These are phyloP conservation scores for Sparidentex hasta DNA, from an alignment of 2,797 vertebrate species.

Conservation along the genomic window DNA sequence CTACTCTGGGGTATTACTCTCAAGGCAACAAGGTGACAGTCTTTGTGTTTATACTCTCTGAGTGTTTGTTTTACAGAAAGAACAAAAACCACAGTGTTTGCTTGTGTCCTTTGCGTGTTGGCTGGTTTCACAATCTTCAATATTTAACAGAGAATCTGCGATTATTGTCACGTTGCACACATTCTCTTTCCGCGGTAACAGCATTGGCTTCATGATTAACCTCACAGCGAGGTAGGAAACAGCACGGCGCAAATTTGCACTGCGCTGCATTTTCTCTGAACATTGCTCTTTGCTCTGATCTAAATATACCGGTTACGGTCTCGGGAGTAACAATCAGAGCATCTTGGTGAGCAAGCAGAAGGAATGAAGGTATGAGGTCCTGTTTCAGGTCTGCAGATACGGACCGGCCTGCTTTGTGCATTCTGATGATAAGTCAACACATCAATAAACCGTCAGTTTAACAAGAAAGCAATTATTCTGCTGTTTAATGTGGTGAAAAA, in stretches of 20 bases:
- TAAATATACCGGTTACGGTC: conserved; percentile 39
- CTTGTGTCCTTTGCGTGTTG: background rate
- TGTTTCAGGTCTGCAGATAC: conserved; percentile 21
- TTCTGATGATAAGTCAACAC: conserved; percentile 17
- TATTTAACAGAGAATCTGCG: conserved; percentile 12
- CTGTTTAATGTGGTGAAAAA: background rate
- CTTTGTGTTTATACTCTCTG: background rate
- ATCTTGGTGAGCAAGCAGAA: conserved; percentile 33
- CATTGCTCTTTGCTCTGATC: conserved; percentile 59
- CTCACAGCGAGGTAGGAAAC: conserved; percentile 21
- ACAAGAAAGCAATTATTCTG: background rate
- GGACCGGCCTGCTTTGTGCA: background rate
- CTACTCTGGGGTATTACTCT: background rate
- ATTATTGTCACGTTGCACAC: conserved; percentile 11
- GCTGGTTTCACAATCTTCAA: conserved; percentile 18
- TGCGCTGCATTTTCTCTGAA: conserved; percentile 49
- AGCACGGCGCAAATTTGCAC: conserved; percentile 19
- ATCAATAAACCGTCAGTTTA: background rate
- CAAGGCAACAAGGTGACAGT: conserved; percentile 1
- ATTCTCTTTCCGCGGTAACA: conserved; percentile 5
- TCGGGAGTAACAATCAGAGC: conserved; percentile 25
- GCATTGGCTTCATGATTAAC: conserved; percentile 60
- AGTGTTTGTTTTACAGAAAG: conserved; percentile 27
- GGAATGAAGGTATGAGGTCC: background rate
- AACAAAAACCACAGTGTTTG: conserved; percentile 12